A percentile compares a stretch with the other conserved stretches of the same genome.
phyloP scores from a whole-genome alignment of 2,113 vertebrate genomes.

The Rhinichthys klamathensis region DNA sequence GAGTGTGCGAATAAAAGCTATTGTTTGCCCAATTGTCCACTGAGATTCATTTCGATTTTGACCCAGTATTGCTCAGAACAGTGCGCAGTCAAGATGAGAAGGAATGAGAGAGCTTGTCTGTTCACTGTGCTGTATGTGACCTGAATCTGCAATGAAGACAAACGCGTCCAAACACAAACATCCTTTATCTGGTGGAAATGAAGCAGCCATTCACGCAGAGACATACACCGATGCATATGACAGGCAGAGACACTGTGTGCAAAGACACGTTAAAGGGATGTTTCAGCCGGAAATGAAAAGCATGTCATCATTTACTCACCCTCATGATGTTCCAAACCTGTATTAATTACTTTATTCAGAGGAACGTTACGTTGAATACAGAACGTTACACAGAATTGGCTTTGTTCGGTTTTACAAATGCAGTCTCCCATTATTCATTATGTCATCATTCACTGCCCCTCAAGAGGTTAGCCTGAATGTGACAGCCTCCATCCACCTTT shows the following conservation, averaged over 20 bases:
- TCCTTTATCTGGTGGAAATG: slow-evolving; percentile 65
- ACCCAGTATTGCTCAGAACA: background rate
- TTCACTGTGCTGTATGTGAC: slow-evolving; percentile 61
- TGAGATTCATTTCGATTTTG: background rate
- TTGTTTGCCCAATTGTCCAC: background rate
- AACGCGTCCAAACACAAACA: slow-evolving; percentile 64
- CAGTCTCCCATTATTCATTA: no score
- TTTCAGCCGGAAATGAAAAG: background rate
- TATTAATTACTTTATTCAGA: background rate
- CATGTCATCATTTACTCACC: background rate
- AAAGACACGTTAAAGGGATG: background rate
- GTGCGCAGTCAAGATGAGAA: slow-evolving; percentile 29
- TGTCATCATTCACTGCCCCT: no score
- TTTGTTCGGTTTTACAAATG: no score
- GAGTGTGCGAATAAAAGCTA: background rate
- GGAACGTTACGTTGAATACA: background rate
- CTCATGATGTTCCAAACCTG: background rate
- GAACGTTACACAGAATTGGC: no score
- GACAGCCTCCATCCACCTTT: background rate
- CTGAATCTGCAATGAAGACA: slow-evolving; percentile 69
- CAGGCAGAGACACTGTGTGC: slow-evolving; percentile 31
- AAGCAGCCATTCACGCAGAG: slow-evolving; percentile 65
- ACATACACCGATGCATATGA: slow-evolving; percentile 86
- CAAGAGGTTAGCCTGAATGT: background rate
- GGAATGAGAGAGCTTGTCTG: slow-evolving; percentile 54